Evolutionary conservation across 2,888 invertebrate genomes (phyloP).

Genomic region (Eudasyphora cyanicolor): DNA sequence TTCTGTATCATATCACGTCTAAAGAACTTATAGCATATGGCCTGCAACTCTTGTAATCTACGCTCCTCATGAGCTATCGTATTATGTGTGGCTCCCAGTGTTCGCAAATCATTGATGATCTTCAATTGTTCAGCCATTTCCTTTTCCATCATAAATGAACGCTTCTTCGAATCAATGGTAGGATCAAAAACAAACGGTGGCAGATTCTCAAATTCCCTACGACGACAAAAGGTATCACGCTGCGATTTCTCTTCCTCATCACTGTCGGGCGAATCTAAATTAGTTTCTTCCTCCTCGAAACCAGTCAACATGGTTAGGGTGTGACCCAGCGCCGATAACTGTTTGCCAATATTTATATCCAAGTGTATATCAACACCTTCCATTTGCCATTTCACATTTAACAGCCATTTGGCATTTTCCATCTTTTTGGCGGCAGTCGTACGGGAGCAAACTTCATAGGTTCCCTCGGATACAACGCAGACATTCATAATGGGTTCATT

Average conservation of each 20-base stretch:
- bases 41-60: constrained; percentile 94
- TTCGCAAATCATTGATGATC: constrained; percentile 94
- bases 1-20: constrained; percentile 94
- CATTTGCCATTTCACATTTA: constrained; percentile 99
- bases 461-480: constrained; percentile 99
- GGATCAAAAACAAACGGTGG: constrained; percentile 92
- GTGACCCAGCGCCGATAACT: constrained; percentile 95
- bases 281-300: constrained; percentile 89
- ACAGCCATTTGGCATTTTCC: constrained; percentile 98
- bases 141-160: constrained; percentile 96
- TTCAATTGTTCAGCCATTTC: constrained; percentile 99
- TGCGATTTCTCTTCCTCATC: constrained; percentile 87
- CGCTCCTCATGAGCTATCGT: constrained; percentile 96
- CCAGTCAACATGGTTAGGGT: constrained; percentile 97
- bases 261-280: constrained; percentile 86
- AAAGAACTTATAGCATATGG: constrained; percentile 96
- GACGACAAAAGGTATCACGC: constrained; percentile 81
- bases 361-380: constrained; percentile 98
- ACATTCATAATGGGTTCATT: constrained; percentile 92
- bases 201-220: constrained; percentile 87
- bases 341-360: constrained; percentile 97
- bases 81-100: constrained; percentile 92
- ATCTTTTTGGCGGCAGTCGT: constrained; percentile 92
- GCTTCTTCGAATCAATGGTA: constrained; percentile 88
- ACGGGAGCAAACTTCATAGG: constrained; percentile 92